These are phyloP conservation scores for Heliconius hortense DNA, from an alignment of 2,888 invertebrate species.

Conservation along the genomic window DNA sequence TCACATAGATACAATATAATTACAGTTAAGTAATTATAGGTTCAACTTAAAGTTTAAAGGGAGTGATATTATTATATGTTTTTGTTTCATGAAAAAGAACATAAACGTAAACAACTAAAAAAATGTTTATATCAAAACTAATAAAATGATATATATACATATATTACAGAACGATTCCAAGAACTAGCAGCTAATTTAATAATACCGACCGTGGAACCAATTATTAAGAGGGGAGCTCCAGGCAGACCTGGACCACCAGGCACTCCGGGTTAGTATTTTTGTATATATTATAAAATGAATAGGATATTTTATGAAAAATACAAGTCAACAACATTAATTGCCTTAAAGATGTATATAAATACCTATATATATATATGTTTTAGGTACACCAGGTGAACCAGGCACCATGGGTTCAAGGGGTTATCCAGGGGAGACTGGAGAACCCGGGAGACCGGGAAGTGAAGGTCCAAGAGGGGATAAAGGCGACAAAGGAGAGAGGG, in stretches of 20 bases:
- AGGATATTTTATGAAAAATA: neutral
- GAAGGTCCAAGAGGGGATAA: slow-evolving; percentile 84
- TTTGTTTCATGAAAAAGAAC: too few relatives aligned
- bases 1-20: neutral
- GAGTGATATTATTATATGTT: too few relatives aligned
- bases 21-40: neutral
- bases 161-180: slow-evolving; percentile 85
- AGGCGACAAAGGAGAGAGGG: slow-evolving; percentile 89
- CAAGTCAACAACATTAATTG: neutral
- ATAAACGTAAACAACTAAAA: too few relatives aligned
- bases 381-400: slow-evolving; percentile 85
- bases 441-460: slow-evolving; percentile 85
- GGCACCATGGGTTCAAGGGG: slow-evolving; percentile 86
- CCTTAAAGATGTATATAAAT: neutral
- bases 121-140: neutral
- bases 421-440: slow-evolving; percentile 87
- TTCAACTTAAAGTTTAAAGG: too few relatives aligned
- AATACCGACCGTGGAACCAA: slow-evolving; percentile 86
- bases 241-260: slow-evolving; percentile 88
- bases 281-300: too few relatives aligned
- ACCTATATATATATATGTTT: neutral
- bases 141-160: neutral
- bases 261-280: slow-evolving; percentile 78
- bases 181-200: slow-evolving; percentile 84
- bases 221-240: slow-evolving; percentile 85